Evolutionary conservation across 2,888 invertebrate genomes (phyloP).

Genomic region (Thysanoteuthis rhombus): DNA sequence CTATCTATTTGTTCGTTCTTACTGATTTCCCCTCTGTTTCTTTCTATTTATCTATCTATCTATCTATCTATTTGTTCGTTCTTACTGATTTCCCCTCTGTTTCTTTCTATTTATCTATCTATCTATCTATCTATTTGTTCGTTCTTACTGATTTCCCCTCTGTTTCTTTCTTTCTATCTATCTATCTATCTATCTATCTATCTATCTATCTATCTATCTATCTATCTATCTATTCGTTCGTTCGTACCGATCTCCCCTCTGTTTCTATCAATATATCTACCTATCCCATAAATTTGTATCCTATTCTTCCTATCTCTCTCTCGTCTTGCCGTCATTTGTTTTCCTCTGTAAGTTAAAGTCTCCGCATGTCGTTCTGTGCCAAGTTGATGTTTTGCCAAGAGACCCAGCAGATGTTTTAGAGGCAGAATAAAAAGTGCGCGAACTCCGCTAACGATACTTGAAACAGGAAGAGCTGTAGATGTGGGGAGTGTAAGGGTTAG

Average conservation of each 20-base stretch:
- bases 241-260: no score
- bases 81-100: no score
- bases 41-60: no score
- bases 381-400: background rate
- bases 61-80: no score
- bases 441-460: background rate
- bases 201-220: background rate
- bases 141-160: no score
- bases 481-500: background rate
- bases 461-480: background rate
- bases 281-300: background rate
- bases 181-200: no score
- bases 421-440: background rate
- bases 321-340: background rate
- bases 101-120: no score
- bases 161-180: no score
- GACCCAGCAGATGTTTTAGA: background rate
- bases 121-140: no score
- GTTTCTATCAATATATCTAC: background rate
- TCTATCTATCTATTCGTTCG: no score
- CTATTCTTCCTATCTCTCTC: background rate
- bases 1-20: no score
- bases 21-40: no score
- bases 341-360: background rate
- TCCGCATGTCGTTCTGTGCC: background rate